phyloP scores from a whole-genome alignment of 64 coral and sea anemone genomes.

The Montipora efflorescens region DNA sequence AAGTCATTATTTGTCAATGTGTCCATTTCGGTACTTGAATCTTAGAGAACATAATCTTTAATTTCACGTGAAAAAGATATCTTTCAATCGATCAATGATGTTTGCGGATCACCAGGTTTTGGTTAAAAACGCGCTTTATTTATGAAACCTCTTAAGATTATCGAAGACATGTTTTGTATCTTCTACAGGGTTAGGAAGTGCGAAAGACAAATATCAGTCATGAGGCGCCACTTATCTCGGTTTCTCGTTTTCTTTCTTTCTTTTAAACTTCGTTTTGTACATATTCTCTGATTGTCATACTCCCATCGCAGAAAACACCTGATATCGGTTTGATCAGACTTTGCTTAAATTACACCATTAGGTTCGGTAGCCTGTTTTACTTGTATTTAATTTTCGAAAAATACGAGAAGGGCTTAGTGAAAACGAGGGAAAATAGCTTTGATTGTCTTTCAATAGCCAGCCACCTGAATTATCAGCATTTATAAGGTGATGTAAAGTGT shows the following conservation, averaged over 20 bases:
- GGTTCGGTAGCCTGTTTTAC: conserved; percentile 9
- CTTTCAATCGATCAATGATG: conserved; percentile 27
- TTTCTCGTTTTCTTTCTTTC: neutral
- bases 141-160: conserved; percentile 18
- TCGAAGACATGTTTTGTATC: neutral
- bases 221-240: neutral
- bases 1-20: conserved; percentile 46
- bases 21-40: conserved; percentile 46
- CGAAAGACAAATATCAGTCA: conserved; percentile 11
- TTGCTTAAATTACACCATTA: conserved; percentile 35
- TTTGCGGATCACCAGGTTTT: conserved; percentile 10
- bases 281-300: neutral
- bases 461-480: neutral
- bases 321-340: neutral
- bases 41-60: conserved; percentile 46
- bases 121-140: conserved; percentile 22
- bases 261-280: neutral
- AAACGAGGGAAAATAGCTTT: conserved; percentile 42
- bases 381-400: neutral
- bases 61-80: conserved; percentile 40
- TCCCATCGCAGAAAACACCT: conserved; percentile 20
- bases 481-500: neutral
- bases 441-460: conserved; percentile 28
- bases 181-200: conserved; percentile 19
- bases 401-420: neutral